Conservation (phyloP, 2,797 vertebrate genomes). For the Hipposideros larvatus region DNA sequence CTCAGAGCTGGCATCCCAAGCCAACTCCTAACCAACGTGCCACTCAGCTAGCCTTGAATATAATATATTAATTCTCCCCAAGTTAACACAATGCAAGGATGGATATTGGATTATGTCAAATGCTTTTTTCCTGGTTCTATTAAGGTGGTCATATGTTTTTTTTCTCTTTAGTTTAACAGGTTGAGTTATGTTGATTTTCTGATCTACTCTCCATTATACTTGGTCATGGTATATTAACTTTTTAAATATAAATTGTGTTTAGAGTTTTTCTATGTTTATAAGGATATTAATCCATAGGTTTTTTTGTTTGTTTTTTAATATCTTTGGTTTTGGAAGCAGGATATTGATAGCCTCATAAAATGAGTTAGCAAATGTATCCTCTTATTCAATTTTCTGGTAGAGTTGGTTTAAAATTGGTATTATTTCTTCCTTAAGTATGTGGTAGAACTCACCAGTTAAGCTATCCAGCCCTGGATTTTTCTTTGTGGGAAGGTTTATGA, state of each 20-base stretch:
- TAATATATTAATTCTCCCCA: not conserved
- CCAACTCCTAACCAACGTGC: too few relatives aligned
- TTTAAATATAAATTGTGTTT: not conserved
- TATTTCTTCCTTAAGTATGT: slow-evolving; percentile 6
- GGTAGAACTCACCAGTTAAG: not conserved
- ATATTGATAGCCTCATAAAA: not conserved
- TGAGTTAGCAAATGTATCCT: not conserved
- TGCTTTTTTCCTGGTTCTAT: not conserved
- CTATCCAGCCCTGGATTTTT: not conserved
- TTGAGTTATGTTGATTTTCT: not conserved
- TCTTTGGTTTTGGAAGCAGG: not conserved
- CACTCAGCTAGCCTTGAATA: too few relatives aligned
- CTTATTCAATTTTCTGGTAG: not conserved
- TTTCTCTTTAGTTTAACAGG: not conserved
- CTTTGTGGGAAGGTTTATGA: not conserved
- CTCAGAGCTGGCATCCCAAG: too few relatives aligned
- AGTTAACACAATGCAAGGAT: not conserved
- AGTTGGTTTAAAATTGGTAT: not conserved
- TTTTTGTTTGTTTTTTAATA: not conserved
- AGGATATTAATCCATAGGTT: slow-evolving; percentile 1
- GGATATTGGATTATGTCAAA: not conserved
- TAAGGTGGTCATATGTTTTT: not conserved
- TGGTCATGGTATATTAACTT: not conserved
- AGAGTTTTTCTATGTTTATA: not conserved
- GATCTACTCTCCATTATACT: not conserved